Evolutionary conservation across 2,888 invertebrate genomes (phyloP).

Genomic region (Blera fallax): DNA sequence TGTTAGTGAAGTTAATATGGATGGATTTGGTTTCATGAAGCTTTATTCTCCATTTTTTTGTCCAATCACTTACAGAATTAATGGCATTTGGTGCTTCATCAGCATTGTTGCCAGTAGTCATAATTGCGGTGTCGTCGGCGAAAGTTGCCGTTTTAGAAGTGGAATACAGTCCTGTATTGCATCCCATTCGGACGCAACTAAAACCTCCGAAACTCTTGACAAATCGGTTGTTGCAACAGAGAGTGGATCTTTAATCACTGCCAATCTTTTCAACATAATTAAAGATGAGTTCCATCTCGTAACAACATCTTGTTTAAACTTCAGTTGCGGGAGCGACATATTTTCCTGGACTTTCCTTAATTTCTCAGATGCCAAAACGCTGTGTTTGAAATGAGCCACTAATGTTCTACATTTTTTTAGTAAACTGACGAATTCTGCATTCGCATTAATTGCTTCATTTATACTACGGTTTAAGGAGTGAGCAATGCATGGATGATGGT

Average conservation of each 20-base stretch:
- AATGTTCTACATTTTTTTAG: conserved; percentile 1
- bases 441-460: too few relatives aligned
- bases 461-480: too few relatives aligned
- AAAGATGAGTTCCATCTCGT: conserved; percentile 46
- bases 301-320: conserved; percentile 35
- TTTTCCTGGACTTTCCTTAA: conserved; percentile 2
- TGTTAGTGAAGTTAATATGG: too few relatives aligned
- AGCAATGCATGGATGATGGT: too few relatives aligned
- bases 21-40: too few relatives aligned
- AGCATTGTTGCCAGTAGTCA: too few relatives aligned
- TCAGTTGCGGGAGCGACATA: conserved; percentile 7
- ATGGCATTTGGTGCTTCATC: too few relatives aligned
- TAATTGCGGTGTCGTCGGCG: too few relatives aligned
- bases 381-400: conserved; percentile 35
- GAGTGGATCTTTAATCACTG: conserved; percentile 20
- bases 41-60: too few relatives aligned
- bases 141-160: too few relatives aligned
- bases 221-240: conserved; percentile 14
- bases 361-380: conserved; percentile 14
- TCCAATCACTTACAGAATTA: too few relatives aligned
- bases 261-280: conserved; percentile 23
- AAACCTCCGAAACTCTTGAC: background rate
- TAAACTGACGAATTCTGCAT: background rate
- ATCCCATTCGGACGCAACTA: conserved; percentile 15
- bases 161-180: conserved; percentile 8